Evolutionary conservation across 2,888 invertebrate species (phyloP), one percentile per base, ranked within the genome.

Genomic region (Caenorhabditis sp.): DNA sequence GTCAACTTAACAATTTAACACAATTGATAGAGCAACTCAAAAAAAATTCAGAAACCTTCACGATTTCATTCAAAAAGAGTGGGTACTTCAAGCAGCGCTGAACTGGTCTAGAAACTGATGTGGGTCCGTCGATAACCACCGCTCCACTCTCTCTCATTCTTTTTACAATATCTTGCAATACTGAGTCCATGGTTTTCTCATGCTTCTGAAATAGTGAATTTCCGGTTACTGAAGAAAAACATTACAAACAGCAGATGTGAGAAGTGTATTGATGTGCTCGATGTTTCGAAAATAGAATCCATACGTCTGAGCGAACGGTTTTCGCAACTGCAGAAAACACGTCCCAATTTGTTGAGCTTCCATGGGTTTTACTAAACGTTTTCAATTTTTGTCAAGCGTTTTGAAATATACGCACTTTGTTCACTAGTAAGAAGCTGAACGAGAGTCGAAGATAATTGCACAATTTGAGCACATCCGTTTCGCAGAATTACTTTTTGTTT

Each of bases 31-130:
- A n/a, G 9, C 9, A 30, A 30, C 30, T 30, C 5, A 30, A 30
- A 7, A 30, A 30, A 30, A 7, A 30, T 30, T 30, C 9, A 7
- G 6, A 35, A n/a, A 84, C 83, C 77, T 86, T 87, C 8, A 82
- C 65, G 41, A 87, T 72, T 68, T 87, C 85, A 24, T 68, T 82
- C 17, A 87, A 63, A 62, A 85, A 87, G 20, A 87, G 77, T 6
- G 87, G 87, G 71, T 87, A 87, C 52, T 88, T 87, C 22, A 88
- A 59, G 27, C 82, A 82, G n/a, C 87, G 52, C 37, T 87, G 87
- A 48, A 87, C 83, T 1, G 87, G 87, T 37, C 87, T 63, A 9
- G 83, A 74, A 9, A 86, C 77, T 0, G 86, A 85, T 8, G 86
- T 85, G 6, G 87, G 65, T 17, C 84, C 83, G 58, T 87, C 87